Evolutionary conservation across 2,888 invertebrate genomes (phyloP).

Genomic region (Apoda limacodes): DNA sequence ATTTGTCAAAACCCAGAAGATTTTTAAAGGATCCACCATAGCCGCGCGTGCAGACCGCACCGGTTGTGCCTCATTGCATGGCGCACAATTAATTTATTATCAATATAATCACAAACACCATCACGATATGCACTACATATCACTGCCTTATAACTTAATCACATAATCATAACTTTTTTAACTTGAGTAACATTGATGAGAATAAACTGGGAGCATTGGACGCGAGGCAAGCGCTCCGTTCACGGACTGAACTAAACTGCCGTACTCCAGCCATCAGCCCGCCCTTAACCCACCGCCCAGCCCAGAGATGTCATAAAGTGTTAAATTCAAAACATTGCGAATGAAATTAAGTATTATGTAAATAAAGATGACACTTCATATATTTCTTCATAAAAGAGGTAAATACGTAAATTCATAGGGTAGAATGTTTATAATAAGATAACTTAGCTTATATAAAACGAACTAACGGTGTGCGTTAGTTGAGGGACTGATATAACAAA

Average conservation of each 20-base stretch:
- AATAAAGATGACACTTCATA: too few species aligned
- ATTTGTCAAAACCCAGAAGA: constrained; percentile 87
- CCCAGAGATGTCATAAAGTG: too few species aligned
- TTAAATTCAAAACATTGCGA: too few species aligned
- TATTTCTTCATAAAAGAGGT: too few species aligned
- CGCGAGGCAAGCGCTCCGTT: constrained; percentile 41
- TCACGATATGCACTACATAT: background rate
- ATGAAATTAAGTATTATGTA: too few species aligned
- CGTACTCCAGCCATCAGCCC: constrained; percentile 53
- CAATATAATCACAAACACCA: constrained; percentile 4
- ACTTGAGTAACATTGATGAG: constrained; percentile 28
- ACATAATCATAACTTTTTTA: constrained; percentile 24
- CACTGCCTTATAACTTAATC: constrained; percentile 22
- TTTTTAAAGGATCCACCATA: constrained; percentile 87
- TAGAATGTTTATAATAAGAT: too few species aligned
- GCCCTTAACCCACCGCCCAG: constrained; percentile 45
- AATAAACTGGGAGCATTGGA: constrained; percentile 23
- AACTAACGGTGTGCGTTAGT: too few species aligned
- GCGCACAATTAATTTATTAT: constrained; percentile 36
- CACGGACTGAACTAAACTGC: constrained; percentile 57
- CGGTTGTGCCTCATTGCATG: constrained; percentile 58
- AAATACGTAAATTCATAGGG: too few species aligned
- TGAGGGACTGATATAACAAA: too few species aligned
- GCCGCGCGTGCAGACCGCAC: constrained; percentile 49
- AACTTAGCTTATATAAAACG: too few species aligned